Percentiles rank a stretch among this genome's conserved stretches.
phyloP scores from a whole-genome alignment of 2,888 invertebrate genomes.

The Acanthopleura granulata region DNA sequence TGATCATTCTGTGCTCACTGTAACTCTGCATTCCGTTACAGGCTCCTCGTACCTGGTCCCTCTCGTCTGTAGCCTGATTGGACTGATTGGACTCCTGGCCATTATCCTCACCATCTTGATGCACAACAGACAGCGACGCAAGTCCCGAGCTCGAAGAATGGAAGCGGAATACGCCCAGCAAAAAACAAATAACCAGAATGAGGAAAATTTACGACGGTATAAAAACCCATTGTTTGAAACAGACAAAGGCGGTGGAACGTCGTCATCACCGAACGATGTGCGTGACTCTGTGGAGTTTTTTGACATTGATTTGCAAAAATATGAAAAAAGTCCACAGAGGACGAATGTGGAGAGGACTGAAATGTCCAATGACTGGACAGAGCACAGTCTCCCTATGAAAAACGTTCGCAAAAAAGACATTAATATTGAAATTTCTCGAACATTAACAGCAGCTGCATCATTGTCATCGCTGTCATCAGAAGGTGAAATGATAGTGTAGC shows the following conservation, averaged over 20 bases:
- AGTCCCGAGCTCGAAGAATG: background rate
- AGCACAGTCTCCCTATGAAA: constrained; percentile 42
- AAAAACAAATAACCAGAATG: constrained; percentile 93
- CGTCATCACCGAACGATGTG: constrained; percentile 42
- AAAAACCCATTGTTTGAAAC: constrained; percentile 81
- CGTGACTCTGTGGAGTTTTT: constrained; percentile 73
- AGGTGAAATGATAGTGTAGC: constrained; percentile 55
- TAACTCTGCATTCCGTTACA: too few species aligned
- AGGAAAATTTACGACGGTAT: constrained; percentile 87
- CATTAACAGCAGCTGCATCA: constrained; percentile 29
- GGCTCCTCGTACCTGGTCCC: constrained; percentile 52
- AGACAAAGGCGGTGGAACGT: constrained; percentile 69
- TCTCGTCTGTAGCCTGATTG: constrained; percentile 60
- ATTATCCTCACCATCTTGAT: constrained; percentile 65
- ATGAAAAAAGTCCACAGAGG: constrained; percentile 56
- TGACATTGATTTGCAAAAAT: constrained; percentile 69
- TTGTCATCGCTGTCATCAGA: constrained; percentile 27
- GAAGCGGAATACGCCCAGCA: constrained; percentile 70
- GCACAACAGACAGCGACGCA: constrained; percentile 74
- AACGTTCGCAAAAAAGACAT: constrained; percentile 57
- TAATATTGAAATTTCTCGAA: constrained; percentile 49
- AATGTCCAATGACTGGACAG: constrained; percentile 50
- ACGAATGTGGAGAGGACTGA: constrained; percentile 39
- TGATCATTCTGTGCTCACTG: too few species aligned
- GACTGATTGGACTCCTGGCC: constrained; percentile 51